Base-by-base conservation (phyloP, 2,113 vertebrate species). In the Clarias gariepinus region DNA sequence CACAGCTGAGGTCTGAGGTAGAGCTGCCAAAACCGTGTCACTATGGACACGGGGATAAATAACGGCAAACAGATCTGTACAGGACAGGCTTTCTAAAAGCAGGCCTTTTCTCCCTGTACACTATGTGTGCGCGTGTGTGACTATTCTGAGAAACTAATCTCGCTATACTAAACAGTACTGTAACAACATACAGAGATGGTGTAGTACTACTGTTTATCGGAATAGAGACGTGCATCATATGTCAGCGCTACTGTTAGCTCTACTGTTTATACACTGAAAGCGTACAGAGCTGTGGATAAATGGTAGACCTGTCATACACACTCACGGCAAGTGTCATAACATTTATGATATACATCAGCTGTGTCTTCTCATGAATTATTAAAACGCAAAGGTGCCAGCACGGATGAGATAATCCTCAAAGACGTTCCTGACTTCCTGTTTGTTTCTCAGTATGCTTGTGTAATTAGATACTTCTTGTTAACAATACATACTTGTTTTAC, bases 31-130 rank as follows among this genome's bases (percentile, higher is more conserved):
- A 86, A 84, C 85, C 82, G 61, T 16, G 92, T 94, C 91, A 47
- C 90, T 83, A 90, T 80, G 91, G 93, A 80, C 85, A 93, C 79
- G 3, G 2, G 28, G n/a, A 0, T 87, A 93, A 93, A 94, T 88
- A 93, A 61, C 28, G n/a, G 52, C 89, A 92, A 93, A 93, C 87
- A 91, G 60, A 89, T 83, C 64, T 77, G 68, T 64, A 53, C 13
- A 74, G 30, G 64, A n/a, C 78, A 61, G 66, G 79, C 7, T 68
- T 77, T 81, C 60, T 85, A 18, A 33, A 47, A 80, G 78, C 85
- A 41, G 30, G 33, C 85, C 33, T 58, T 33, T 81, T 55, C 80
- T 82, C 8, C 41, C 79, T 12, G 13, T 55, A 82, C 30, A n/a
- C 21, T 47, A 47, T 52, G 68, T 36, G 36, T 55, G 18, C 7